Evolutionary conservation across 53 echinoderm and acorn worm genomes (phyloP).

Genomic region (Mesocentrotus franciscanus): DNA sequence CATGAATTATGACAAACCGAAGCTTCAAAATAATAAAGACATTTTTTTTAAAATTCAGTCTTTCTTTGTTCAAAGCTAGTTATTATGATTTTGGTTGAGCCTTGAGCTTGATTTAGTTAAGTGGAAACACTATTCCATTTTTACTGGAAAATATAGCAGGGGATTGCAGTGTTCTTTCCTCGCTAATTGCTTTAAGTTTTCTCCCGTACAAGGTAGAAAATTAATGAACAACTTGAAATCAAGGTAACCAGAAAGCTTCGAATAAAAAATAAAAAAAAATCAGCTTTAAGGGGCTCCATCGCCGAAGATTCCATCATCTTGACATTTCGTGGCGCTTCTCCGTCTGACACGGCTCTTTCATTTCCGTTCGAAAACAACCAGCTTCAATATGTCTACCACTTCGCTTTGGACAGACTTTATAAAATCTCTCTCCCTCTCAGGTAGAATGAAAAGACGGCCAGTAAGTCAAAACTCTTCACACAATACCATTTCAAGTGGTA

Average conservation of each 20-base stretch:
- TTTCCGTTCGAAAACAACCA: conserved; percentile 38
- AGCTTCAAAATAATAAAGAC: too few relatives aligned
- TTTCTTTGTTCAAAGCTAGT: too few relatives aligned
- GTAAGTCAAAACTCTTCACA: conserved; percentile 29
- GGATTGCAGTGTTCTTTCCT: too few relatives aligned
- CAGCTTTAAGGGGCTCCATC: neutral
- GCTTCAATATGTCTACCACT: conserved; percentile 34
- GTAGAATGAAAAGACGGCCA: neutral
- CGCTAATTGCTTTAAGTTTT: too few relatives aligned
- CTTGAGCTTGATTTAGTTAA: too few relatives aligned
- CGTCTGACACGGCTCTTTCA: neutral
- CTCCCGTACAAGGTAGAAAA: neutral
- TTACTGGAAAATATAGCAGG: too few relatives aligned
- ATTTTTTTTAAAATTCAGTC: too few relatives aligned
- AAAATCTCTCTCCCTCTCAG: neutral
- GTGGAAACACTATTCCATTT: too few relatives aligned
- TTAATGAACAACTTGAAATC: neutral
- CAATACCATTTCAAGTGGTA: conserved; percentile 40
- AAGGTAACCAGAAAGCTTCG: too few relatives aligned
- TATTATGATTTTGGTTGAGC: too few relatives aligned
- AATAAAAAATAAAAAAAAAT: neutral
- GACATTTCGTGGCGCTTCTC: neutral
- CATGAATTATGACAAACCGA: too few relatives aligned
- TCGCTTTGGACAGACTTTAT: neutral
- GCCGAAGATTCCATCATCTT: neutral